Evolutionary conservation across 1,140 invertebrate species (phyloP).

Genomic region (Scaptomyza montana): DNA sequence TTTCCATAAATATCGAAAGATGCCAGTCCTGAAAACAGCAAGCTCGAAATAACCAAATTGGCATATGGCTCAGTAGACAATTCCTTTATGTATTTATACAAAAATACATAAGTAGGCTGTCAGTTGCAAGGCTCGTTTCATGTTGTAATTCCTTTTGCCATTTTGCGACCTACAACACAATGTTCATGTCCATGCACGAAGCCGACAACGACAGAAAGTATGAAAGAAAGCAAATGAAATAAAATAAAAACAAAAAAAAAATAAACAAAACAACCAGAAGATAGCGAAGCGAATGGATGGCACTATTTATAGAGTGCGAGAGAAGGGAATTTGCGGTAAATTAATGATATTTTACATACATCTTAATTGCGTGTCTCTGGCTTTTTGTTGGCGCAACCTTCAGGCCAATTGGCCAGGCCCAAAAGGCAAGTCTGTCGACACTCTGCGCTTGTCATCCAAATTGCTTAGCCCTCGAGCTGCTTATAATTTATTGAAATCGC

Average conservation of each 20-base stretch:
- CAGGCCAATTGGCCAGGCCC: slow-evolving; percentile 21
- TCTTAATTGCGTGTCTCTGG: slow-evolving; percentile 52
- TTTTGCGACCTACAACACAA: slow-evolving; percentile 7
- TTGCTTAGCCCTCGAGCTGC: slow-evolving; percentile 69
- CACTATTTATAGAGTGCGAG: not conserved
- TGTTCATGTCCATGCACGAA: slow-evolving; percentile 12
- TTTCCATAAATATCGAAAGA: slow-evolving; percentile 1
- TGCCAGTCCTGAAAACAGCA: no score
- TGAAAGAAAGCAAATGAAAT: not conserved
- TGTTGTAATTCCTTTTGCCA: slow-evolving; percentile 15
- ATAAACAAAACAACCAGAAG: no score
- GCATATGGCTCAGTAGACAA: slow-evolving; percentile 7
- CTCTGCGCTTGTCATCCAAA: slow-evolving; percentile 43
- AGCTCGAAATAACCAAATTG: not conserved
- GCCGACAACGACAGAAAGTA: not conserved
- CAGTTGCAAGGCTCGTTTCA: slow-evolving; percentile 6
- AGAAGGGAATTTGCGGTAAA: slow-evolving; percentile 19
- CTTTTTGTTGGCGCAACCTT: slow-evolving; percentile 39
- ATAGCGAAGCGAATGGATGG: no score
- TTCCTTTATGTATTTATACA: not conserved
- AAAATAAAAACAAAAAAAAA: no score
- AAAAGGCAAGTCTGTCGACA: not conserved
- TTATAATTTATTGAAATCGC: slow-evolving; percentile 78
- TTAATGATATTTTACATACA: slow-evolving; percentile 54
- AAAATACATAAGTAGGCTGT: not conserved